phyloP scores from a whole-genome alignment of 2,797 vertebrate genomes.

The Ceyx erithaca region DNA sequence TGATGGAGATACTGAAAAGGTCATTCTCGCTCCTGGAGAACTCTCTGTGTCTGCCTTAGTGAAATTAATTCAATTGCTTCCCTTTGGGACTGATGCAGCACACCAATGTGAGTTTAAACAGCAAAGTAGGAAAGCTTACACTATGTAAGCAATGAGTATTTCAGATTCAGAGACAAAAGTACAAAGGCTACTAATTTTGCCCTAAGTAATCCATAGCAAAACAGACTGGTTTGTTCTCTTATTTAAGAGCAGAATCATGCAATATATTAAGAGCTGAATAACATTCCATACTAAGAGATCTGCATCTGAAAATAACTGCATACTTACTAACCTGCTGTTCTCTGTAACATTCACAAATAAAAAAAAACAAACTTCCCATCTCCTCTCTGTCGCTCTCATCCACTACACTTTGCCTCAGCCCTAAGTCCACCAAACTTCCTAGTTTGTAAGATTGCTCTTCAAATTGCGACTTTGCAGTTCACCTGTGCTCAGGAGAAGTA shows the following conservation, averaged over 20 bases:
- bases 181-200: neutral
- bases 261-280: neutral
- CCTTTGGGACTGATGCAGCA: neutral
- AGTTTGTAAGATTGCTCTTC: neutral
- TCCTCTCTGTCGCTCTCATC: neutral
- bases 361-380: neutral
- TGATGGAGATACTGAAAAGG: constrained; percentile 55
- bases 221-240: neutral
- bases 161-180: neutral
- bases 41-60: constrained; percentile 27
- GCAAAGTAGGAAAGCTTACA: constrained; percentile 5
- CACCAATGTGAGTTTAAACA: constrained; percentile 38
- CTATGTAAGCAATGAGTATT: neutral
- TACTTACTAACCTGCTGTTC: neutral
- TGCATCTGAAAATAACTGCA: neutral
- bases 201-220: neutral
- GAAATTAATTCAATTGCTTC: constrained; percentile 62
- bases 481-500: neutral
- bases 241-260: neutral
- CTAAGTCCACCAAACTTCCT: neutral
- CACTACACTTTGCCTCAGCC: neutral
- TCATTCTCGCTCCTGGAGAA: constrained; percentile 41
- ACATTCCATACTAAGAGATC: neutral
- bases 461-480: neutral
- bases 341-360: neutral